These are phyloP conservation scores for Plectus sambesii DNA, from an alignment of 1,140 invertebrate species.

Conservation along the genomic window DNA sequence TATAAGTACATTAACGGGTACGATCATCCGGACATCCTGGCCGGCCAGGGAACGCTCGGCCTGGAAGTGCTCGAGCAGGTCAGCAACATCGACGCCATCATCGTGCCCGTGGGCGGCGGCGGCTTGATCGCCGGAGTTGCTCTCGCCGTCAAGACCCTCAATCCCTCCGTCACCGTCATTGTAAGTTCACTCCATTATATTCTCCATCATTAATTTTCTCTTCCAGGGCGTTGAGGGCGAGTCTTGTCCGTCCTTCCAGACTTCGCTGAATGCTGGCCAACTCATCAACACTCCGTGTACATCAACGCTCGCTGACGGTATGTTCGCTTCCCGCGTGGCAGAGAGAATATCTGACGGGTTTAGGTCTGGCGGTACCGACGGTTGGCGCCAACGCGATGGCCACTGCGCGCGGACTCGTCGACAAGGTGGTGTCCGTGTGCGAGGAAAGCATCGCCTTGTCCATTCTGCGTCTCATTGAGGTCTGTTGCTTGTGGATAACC, in stretches of 20 bases:
- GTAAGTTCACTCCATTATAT: constrained; percentile 48
- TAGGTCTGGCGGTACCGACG: constrained; percentile 67
- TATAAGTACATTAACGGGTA: constrained; percentile 78
- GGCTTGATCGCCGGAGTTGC: constrained; percentile 76
- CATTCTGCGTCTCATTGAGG: constrained; percentile 69
- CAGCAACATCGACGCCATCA: constrained; percentile 49
- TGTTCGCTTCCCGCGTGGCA: constrained; percentile 8
- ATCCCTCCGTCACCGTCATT: constrained; percentile 60
- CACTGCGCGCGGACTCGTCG: constrained; percentile 63
- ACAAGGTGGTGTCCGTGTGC: constrained; percentile 62
- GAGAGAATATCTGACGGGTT: constrained; percentile 12
- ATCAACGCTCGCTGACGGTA: constrained; percentile 74
- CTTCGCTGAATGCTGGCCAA: constrained; percentile 60
- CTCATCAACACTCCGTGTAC: constrained; percentile 59
- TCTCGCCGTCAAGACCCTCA: constrained; percentile 69
- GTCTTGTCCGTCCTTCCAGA: constrained; percentile 68
- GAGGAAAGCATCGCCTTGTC: constrained; percentile 66
- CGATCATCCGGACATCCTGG: constrained; percentile 81
- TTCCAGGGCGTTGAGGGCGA: constrained; percentile 78
- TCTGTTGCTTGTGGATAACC: too few species aligned
- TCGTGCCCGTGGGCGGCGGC: constrained; percentile 75
- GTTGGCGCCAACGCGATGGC: constrained; percentile 76
- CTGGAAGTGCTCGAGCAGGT: constrained; percentile 74
- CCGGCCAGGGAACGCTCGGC: constrained; percentile 81
- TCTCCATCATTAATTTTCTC: background rate